Base-by-base conservation (phyloP, 1,140 invertebrate genomes). In the Meloidogyne hapla region DNA sequence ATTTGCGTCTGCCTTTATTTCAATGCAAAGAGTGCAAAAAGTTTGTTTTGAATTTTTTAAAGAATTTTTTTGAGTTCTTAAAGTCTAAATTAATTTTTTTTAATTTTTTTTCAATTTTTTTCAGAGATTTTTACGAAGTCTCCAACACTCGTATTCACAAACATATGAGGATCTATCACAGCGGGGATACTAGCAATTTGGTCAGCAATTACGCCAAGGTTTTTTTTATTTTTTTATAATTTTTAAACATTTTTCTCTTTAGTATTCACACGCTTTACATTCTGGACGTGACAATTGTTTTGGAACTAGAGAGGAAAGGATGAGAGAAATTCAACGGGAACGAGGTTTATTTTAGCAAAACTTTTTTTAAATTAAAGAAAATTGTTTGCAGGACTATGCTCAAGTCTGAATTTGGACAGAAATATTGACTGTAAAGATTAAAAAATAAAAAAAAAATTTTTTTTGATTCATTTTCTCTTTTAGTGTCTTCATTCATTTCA, bases 1-100 rank as follows among this genome's bases (percentile, higher is more conserved):
- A 78, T 38, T 76, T 78, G 33, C 74, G 74, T n/a, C 40, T 76
- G 8, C 75, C 75, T 1, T 26, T 78, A 21, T 78, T 78, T 48
- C 33, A 48, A 69, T 78, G 77, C 45, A 69, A 26, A 21, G 56
- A 62, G 6, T 78, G 77, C 56, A 62, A 77, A 10, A 77, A 77
- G 70, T 73, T 15, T 28, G 13, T 40, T 66, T 66, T 40, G 33
- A 25, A 33, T n/a, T 28, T 18, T 33, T 13, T 62, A 12, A 61
- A 8, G 9, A 33, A 33, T 33, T 33, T 33, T 33, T 33, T 33
- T 33, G 33, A 33, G n/a, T n/a, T n/a, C n/a, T n/a, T n/a, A n/a
- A n/a, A n/a, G n/a, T n/a, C n/a, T n/a, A n/a, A n/a, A n/a, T n/a
- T n/a, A n/a, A n/a, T n/a, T n/a, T 42, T 42, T 42, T 42, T 42